These are phyloP conservation scores for Mustela lutreola DNA, from an alignment of 2,113 vertebrate genomes.

Conservation along the genomic window DNA sequence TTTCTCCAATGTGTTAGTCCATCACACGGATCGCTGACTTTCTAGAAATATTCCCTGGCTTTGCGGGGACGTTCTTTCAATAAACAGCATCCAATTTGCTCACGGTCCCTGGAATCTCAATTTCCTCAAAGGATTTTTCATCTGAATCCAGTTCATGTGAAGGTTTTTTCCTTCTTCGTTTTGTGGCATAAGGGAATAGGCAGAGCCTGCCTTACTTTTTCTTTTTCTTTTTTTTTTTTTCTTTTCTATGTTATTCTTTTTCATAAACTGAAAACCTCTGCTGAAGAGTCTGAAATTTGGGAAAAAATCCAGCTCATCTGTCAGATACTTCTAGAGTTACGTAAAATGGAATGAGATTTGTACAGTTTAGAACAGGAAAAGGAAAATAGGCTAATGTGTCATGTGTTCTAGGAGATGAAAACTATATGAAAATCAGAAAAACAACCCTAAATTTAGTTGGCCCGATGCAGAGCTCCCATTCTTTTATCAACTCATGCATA, in stretches of 20 bases:
- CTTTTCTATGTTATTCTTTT: constrained; percentile 66
- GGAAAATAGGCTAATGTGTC: constrained; percentile 80
- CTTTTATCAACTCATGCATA: constrained; percentile 67
- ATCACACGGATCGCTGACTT: constrained; percentile 72
- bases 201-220: constrained; percentile 59
- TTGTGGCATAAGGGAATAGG: constrained; percentile 56
- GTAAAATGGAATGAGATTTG: constrained; percentile 84
- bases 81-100: constrained; percentile 81
- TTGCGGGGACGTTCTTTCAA: constrained; percentile 76
- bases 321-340: constrained; percentile 86
- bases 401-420: constrained; percentile 77
- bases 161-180: constrained; percentile 65
- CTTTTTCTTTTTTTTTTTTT: neutral
- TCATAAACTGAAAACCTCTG: constrained; percentile 81
- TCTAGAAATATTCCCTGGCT: constrained; percentile 80
- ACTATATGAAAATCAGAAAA: constrained; percentile 82
- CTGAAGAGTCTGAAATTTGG: constrained; percentile 79
- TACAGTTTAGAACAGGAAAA: constrained; percentile 79
- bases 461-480: constrained; percentile 49
- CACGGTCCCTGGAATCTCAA: constrained; percentile 78
- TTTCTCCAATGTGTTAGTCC: constrained; percentile 81
- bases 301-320: constrained; percentile 84
- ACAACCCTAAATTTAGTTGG: constrained; percentile 67
- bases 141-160: constrained; percentile 80
- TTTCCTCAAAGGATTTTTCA: constrained; percentile 83